Evolutionary conservation across 2,113 vertebrate species (phyloP).

Genomic region (Galbula dea): DNA sequence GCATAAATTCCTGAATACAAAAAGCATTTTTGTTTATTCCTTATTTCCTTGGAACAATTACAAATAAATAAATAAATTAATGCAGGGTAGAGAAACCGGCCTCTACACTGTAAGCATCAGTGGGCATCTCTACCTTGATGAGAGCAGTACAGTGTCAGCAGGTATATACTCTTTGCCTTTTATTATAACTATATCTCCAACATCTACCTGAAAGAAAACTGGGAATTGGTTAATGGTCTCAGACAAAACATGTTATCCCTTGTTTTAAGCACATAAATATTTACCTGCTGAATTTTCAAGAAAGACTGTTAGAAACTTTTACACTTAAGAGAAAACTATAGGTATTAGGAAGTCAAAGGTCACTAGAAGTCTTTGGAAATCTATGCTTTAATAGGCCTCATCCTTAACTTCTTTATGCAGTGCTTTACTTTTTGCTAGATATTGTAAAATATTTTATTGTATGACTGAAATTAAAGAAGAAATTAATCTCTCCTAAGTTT

Average conservation of each 20-base stretch:
- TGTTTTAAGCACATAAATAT: constrained; percentile 51
- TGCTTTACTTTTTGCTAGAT: background rate
- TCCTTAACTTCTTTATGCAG: background rate
- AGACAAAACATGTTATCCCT: constrained; percentile 61
- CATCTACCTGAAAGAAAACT: constrained; percentile 96
- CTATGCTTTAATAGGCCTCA: background rate
- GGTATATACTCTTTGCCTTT: constrained; percentile 96
- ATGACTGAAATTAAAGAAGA: background rate
- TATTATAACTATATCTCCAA: constrained; percentile 98
- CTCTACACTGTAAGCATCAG: constrained; percentile 78
- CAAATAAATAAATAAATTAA: constrained; percentile 61
- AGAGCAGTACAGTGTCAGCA: constrained; percentile 94
- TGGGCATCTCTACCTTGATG: constrained; percentile 91
- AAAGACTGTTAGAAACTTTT: background rate
- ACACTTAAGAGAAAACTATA: background rate
- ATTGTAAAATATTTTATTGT: background rate
- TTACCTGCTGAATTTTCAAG: constrained; percentile 26
- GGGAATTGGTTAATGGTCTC: constrained; percentile 84
- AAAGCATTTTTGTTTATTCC: constrained; percentile 75
- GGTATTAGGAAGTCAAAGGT: background rate
- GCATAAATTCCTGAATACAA: background rate
- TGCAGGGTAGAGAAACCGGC: constrained; percentile 81
- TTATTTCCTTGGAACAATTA: constrained; percentile 85
- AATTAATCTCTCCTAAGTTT: background rate
- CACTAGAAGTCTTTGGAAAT: background rate